A percentile compares a stretch with the other conserved stretches of the same genome.
These are phyloP conservation scores for Ferrisia virgata DNA, from an alignment of 2,888 invertebrate genomes.

Conservation along the genomic window DNA sequence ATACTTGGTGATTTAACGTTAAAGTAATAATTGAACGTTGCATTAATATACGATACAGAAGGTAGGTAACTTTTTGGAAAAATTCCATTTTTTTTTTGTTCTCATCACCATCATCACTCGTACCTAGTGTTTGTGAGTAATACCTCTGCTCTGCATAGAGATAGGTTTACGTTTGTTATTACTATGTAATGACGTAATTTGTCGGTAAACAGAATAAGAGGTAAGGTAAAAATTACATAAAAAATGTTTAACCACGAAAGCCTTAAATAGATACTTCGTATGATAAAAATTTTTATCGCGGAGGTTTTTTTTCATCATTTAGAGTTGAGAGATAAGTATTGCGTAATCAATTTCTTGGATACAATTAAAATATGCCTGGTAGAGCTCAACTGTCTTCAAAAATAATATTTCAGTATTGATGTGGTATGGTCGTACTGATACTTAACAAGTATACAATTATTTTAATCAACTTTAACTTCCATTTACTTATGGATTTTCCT, in stretches of 20 bases:
- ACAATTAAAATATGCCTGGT: no score
- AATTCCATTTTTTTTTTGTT: conserved; percentile 4
- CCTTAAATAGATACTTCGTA: background rate
- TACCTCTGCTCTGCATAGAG: background rate
- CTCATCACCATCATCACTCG: background rate
- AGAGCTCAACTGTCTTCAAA: no score
- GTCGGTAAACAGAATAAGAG: background rate
- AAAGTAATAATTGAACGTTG: conserved; percentile 1
- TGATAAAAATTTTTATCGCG: background rate
- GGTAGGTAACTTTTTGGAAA: background rate
- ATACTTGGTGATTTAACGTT: background rate
- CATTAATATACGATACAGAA: background rate
- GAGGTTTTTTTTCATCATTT: no score
- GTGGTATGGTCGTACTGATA: no score
- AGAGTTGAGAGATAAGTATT: no score
- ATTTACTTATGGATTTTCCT: no score
- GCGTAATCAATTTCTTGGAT: no score
- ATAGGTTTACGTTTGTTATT: background rate
- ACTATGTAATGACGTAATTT: background rate
- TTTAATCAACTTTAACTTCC: no score
- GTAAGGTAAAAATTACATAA: background rate
- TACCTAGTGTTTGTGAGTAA: background rate
- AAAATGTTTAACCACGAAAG: background rate
- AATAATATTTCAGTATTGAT: no score
- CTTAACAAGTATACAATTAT: no score